These are phyloP conservation scores for Oryzias woworae DNA, from an alignment of 2,113 vertebrate genomes.

Conservation along the genomic window DNA sequence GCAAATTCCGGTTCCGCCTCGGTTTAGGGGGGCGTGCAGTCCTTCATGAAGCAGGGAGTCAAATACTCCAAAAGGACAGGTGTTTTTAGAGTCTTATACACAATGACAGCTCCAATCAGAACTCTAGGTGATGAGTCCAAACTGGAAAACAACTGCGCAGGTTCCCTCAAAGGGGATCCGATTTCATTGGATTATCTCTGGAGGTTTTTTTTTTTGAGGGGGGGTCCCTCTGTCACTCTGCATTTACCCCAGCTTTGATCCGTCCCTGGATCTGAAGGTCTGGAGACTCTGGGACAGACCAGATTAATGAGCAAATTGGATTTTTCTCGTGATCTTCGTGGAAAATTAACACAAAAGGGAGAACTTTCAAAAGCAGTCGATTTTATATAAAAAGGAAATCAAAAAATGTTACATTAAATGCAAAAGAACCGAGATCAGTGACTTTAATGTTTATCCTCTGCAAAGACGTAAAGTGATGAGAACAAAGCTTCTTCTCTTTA, in stretches of 20 bases:
- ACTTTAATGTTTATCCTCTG: too few relatives aligned
- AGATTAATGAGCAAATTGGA: constrained; percentile 70
- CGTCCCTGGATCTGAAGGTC: constrained; percentile 49
- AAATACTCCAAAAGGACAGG: constrained; percentile 27
- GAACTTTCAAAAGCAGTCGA: not conserved
- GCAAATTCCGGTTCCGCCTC: too few relatives aligned
- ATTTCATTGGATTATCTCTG: constrained; percentile 67
- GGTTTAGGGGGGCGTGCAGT: not conserved
- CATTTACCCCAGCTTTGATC: constrained; percentile 76
- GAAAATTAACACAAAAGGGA: constrained; percentile 42
- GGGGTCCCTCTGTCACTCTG: constrained; percentile 62
- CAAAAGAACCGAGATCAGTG: too few relatives aligned
- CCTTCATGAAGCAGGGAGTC: constrained; percentile 22
- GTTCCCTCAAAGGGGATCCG: constrained; percentile 60
- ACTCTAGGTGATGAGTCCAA: constrained; percentile 28
- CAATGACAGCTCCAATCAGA: constrained; percentile 19
- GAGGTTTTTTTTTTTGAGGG: constrained; percentile 57
- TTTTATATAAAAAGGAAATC: too few relatives aligned
- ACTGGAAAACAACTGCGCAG: not conserved
- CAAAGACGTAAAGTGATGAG: too few relatives aligned
- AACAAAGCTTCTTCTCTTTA: too few relatives aligned
- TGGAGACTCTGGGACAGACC: constrained; percentile 51
- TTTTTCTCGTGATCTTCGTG: constrained; percentile 64
- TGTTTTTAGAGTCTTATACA: constrained; percentile 33
- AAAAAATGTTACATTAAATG: too few relatives aligned